phyloP scores from a whole-genome alignment of 1,140 invertebrate species.

The Hylaeus volcanicus region DNA sequence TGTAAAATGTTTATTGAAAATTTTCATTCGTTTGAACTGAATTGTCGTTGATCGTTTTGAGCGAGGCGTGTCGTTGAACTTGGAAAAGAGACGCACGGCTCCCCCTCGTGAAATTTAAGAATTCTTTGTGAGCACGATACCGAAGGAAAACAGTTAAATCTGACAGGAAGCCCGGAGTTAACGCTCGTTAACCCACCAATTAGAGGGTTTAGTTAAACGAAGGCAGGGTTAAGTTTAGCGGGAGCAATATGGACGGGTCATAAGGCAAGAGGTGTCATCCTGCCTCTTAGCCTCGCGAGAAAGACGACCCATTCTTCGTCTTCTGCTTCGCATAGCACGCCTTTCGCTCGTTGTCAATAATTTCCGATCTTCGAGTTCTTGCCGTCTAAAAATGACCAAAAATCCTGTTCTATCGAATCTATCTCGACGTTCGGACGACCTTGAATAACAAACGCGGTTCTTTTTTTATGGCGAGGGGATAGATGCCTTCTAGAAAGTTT shows the following conservation, averaged over 20 bases:
- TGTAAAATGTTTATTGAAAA: too few species aligned
- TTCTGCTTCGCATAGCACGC: too few species aligned
- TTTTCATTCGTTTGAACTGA: too few species aligned
- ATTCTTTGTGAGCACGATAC: conserved; percentile 43
- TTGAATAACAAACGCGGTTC: too few species aligned
- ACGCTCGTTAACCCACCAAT: conserved; percentile 76
- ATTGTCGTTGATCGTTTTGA: background rate
- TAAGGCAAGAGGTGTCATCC: conserved; percentile 75
- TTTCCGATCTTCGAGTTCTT: background rate
- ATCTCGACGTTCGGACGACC: too few species aligned
- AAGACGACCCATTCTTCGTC: background rate
- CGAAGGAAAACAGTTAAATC: conserved; percentile 71
- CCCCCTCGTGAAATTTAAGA: conserved; percentile 10
- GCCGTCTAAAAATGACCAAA: too few species aligned
- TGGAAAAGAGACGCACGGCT: too few species aligned
- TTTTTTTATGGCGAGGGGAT: too few species aligned
- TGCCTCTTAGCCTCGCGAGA: conserved; percentile 49
- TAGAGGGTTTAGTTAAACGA: conserved; percentile 71
- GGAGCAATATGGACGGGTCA: conserved; percentile 68
- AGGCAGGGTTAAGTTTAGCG: conserved; percentile 67
- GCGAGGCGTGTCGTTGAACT: conserved; percentile 1
- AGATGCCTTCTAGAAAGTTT: too few species aligned
- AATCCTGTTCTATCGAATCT: too few species aligned
- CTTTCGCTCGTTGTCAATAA: background rate
- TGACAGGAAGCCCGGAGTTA: conserved; percentile 74